Evolutionary conservation across 2,888 invertebrate genomes (phyloP).

Genomic region (Apamea sordens): DNA sequence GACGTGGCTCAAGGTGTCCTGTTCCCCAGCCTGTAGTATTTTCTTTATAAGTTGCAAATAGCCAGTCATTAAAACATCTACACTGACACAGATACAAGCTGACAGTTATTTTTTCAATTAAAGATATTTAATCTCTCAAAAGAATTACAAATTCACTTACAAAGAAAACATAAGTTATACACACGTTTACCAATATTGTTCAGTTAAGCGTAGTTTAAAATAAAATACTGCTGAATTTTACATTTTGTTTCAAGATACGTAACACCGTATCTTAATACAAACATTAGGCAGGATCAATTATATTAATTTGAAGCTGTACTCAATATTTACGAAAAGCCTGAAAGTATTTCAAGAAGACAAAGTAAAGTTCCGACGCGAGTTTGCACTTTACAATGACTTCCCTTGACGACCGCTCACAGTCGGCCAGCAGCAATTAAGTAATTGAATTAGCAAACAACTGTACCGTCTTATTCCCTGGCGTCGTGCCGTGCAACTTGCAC

Average conservation of each 20-base stretch:
- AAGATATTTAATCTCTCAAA: not conserved
- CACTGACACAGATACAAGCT: not conserved
- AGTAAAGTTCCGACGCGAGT: not conserved
- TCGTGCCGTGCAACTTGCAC: not conserved
- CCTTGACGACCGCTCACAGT: not conserved
- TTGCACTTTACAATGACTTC: not conserved
- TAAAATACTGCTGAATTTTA: not conserved
- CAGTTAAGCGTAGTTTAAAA: not conserved
- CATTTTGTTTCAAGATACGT: not conserved
- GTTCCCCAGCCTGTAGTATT: not conserved
- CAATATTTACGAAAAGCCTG: not conserved
- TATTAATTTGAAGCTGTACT: not conserved
- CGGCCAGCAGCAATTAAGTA: slow-evolving; percentile 20
- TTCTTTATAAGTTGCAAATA: not conserved
- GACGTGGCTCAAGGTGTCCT: not conserved
- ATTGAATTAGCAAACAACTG: slow-evolving; percentile 19
- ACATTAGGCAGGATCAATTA: not conserved
- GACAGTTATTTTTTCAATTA: not conserved
- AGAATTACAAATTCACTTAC: not conserved
- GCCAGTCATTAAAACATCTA: not conserved
- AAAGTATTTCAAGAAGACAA: not conserved
- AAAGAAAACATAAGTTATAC: not conserved
- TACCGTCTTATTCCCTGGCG: not conserved
- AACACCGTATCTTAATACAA: not conserved
- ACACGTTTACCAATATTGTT: not conserved